A percentile compares a stretch with the other conserved stretches of the same genome.
phyloP scores from a whole-genome alignment of 2,888 invertebrate genomes.

The Pelosia muscerda region DNA sequence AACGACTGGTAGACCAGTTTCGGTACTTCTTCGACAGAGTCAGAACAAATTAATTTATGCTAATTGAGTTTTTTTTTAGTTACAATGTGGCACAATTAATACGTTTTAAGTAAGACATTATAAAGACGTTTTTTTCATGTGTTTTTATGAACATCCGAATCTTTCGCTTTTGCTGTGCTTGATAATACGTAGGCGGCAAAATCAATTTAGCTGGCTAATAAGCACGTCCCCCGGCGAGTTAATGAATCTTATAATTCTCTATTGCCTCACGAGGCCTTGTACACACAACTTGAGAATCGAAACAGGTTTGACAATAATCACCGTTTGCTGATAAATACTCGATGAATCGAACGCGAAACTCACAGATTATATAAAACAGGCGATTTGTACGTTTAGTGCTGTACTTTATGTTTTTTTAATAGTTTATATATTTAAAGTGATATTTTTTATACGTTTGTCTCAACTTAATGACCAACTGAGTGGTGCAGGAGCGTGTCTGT shows the following conservation, averaged over 20 bases:
- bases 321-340: constrained; percentile 54
- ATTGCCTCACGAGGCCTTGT: constrained; percentile 51
- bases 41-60: constrained; percentile 28
- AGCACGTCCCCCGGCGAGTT: constrained; percentile 65
- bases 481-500: constrained; percentile 56
- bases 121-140: constrained; percentile 27
- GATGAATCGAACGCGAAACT: constrained; percentile 65
- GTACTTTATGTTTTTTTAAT: constrained; percentile 68
- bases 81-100: constrained; percentile 35
- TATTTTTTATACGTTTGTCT: constrained; percentile 64
- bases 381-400: constrained; percentile 55
- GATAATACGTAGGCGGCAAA: constrained; percentile 64
- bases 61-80: constrained; percentile 31
- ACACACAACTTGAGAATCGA: constrained; percentile 42
- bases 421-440: constrained; percentile 68
- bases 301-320: constrained; percentile 57
- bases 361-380: constrained; percentile 53
- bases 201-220: constrained; percentile 76
- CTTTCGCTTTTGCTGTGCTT: constrained; percentile 37
- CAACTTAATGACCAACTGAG: constrained; percentile 58
- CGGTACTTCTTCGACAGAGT: constrained; percentile 33
- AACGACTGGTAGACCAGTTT: constrained; percentile 10
- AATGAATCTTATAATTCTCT: constrained; percentile 63
- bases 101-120: constrained; percentile 39
- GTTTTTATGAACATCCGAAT: constrained; percentile 29